Conservation (phyloP, 92 coral and sea anemone species). For the Parazoanthus swiftii region DNA sequence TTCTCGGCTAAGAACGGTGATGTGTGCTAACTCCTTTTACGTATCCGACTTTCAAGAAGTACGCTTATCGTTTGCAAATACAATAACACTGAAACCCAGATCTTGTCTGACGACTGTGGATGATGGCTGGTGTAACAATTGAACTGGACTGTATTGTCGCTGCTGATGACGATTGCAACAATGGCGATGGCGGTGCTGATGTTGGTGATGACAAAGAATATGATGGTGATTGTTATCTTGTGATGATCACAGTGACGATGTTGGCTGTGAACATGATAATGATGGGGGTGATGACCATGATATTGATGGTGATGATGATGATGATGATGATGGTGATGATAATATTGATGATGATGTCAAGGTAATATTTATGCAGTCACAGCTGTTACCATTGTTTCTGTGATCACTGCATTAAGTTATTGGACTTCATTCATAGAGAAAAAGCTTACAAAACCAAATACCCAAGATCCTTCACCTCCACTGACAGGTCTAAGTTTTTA, state of each 20-base stretch:
- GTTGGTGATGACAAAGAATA: background rate
- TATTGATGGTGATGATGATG: background rate
- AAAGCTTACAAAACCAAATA: no score
- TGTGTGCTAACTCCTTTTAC: background rate
- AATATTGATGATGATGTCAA: background rate
- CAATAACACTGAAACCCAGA: background rate
- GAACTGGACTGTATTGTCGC: background rate
- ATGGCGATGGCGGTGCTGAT: no score
- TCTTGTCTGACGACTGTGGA: background rate
- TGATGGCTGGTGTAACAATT: background rate
- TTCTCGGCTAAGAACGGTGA: background rate
- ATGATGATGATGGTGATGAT: background rate
- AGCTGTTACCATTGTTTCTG: no score
- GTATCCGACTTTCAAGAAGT: background rate
- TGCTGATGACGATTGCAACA: no score
- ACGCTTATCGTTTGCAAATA: background rate
- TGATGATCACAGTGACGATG: background rate
- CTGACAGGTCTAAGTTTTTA: no score
- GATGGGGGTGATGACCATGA: background rate
- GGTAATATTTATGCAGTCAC: no score
- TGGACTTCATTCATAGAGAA: no score
- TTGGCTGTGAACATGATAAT: background rate
- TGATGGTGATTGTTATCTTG: background rate
- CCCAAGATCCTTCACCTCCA: no score
- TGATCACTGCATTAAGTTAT: no score